Evolutionary conservation across 2,888 invertebrate species (phyloP).

Genomic region (Drosophila cognata): DNA sequence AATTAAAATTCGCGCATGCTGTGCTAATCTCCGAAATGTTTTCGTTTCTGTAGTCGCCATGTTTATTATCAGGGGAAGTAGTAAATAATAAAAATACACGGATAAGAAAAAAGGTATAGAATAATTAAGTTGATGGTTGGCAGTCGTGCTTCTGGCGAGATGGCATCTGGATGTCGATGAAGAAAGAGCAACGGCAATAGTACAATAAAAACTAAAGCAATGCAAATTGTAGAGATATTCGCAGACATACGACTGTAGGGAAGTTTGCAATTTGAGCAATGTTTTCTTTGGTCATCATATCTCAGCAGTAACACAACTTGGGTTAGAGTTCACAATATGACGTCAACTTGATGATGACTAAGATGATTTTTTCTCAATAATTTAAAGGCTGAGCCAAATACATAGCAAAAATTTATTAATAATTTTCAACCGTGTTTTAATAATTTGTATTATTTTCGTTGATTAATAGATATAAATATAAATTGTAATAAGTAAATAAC

Average conservation of each 20-base stretch:
- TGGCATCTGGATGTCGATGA: constrained; percentile 68
- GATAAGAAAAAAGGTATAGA: constrained; percentile 24
- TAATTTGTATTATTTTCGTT: not conserved
- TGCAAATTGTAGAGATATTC: no score
- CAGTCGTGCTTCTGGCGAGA: constrained; percentile 72
- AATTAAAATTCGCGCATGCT: constrained; percentile 66
- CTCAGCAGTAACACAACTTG: no score
- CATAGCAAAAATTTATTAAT: not conserved
- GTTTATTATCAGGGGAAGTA: not conserved
- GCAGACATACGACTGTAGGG: no score
- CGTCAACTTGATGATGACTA: no score
- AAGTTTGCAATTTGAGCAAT: no score
- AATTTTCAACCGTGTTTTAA: not conserved
- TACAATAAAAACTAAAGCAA: no score
- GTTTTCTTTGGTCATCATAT: no score
- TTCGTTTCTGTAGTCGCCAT: constrained; percentile 55
- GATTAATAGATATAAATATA: not conserved
- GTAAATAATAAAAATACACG: constrained; percentile 14
- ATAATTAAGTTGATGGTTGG: constrained; percentile 77
- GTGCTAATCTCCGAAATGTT: constrained; percentile 74
- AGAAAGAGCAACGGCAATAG: constrained; percentile 38
- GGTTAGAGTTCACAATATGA: no score
- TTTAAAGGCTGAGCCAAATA: not conserved
- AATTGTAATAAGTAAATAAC: not conserved
- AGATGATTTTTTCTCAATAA: not conserved